Base-by-base conservation (phyloP, 1,140 invertebrate genomes). In the Drosophila kanapiae region DNA sequence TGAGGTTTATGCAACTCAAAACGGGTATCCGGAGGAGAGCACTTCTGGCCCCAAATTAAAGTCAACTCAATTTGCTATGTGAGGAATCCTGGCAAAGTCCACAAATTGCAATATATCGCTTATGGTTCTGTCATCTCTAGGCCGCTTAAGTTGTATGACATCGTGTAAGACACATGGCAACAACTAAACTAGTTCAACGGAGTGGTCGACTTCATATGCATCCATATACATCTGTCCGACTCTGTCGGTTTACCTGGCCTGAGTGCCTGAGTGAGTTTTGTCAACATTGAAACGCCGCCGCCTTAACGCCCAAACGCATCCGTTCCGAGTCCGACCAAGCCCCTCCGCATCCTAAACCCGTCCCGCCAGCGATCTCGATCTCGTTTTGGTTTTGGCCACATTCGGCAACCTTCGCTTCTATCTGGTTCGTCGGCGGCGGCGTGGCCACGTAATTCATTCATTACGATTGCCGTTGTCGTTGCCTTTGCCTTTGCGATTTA, bases 291-390 rank as follows among this genome's bases (percentile, higher is more conserved):
- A 83, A 84, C 16, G 80, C 72, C 84, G 84, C 62, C 63, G 75
- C 85, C 79, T 82, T 45, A 82, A 87, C 83, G 84, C 84, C 83
- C 75, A 88, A 90, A 85, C 86, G 85, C 85, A 88, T 88, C 85
- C 85, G 84, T 80, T 87, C 75, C 75, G 48, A 61, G 42, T 69
- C 47, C 38, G 49, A 56, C 51, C 60, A 37, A 38, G 60, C 61
- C 62, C 35, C 47, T 18, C 45, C 47, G 29, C 45, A 31, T 33
- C 31, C 57, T 37, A 31, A 11, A 16, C 43, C 43, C 16, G 37
- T 38, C 63, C 11, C n/a, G 11, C 38, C 63, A 37, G 48, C 11
- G 54, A 81, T 77, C 71, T 70, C 60, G 71, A 88, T 86, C 85
- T 90, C 79, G 80, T 75, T 88, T 81, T 75, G 69, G 63, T 76